These are phyloP conservation scores for Eospalax fontanierii DNA, from an alignment of 2,797 vertebrate genomes.

Conservation along the genomic window DNA sequence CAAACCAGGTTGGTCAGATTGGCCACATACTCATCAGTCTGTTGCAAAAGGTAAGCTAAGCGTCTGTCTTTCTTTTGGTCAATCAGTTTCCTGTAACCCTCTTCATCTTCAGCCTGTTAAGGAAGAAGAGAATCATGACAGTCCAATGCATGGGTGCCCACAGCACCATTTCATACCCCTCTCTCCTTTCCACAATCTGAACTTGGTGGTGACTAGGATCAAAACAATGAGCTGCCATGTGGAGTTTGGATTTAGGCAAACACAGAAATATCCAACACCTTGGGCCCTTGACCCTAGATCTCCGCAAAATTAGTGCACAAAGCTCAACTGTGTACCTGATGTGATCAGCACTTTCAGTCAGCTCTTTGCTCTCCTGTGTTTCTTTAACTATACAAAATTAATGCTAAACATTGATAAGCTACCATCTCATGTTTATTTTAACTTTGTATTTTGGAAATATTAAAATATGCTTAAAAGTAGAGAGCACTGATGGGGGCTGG, in stretches of 20 bases:
- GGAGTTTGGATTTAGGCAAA: not conserved
- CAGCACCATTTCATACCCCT: not conserved
- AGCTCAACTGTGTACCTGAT: not conserved
- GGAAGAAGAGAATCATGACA: not conserved
- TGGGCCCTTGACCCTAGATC: fast-evolving
- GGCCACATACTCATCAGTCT: conserved; percentile 93
- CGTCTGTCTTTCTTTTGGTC: conserved; percentile 94
- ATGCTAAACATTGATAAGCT: not conserved
- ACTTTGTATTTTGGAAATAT: conserved; percentile 21
- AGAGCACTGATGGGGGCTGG: not conserved
- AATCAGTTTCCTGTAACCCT: conserved; percentile 96
- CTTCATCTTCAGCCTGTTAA: conserved; percentile 97
- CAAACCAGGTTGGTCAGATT: conserved; percentile 96
- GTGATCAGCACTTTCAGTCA: not conserved
- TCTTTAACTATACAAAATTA: not conserved
- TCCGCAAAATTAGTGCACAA: not conserved
- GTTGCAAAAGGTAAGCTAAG: conserved; percentile 92
- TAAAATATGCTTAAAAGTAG: conserved; percentile 20
- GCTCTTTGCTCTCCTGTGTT: not conserved
- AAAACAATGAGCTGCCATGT: fast-evolving
- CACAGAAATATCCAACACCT: fast-evolving
- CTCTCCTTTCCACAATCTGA: not conserved
- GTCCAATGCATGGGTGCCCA: fast-evolving
- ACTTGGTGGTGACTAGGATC: not conserved
- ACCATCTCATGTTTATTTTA: conserved; percentile 34